These are phyloP conservation scores for Drosophila bifasciata DNA, from an alignment of 1,140 invertebrate species.

Conservation along the genomic window DNA sequence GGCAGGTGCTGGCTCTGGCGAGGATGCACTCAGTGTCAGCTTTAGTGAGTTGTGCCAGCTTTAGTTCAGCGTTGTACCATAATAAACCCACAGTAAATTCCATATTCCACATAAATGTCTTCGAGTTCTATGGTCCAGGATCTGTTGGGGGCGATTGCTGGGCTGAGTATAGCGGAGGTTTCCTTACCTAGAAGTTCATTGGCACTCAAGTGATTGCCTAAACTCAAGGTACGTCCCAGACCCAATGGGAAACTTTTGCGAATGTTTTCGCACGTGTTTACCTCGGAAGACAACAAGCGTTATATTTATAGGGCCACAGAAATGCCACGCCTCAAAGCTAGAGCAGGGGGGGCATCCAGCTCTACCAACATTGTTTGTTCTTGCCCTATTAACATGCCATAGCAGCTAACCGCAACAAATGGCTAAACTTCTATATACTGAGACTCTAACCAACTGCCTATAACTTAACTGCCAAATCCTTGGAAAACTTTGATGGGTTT, in stretches of 20 bases:
- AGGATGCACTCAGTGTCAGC: constrained; percentile 52
- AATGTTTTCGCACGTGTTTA: constrained; percentile 30
- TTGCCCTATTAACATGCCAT: constrained; percentile 24
- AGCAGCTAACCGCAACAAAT: constrained; percentile 8
- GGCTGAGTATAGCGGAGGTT: too few species aligned
- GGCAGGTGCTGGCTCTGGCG: constrained; percentile 24
- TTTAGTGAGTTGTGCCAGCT: constrained; percentile 66
- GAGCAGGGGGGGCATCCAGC: constrained; percentile 3
- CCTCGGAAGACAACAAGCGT: constrained; percentile 5
- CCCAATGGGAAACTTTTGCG: neutral
- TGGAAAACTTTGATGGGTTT: neutral
- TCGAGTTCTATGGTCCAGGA: too few species aligned
- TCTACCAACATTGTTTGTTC: neutral
- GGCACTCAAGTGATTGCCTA: constrained; percentile 4
- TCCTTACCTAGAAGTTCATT: constrained; percentile 11
- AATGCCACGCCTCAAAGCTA: neutral
- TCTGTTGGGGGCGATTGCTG: too few species aligned
- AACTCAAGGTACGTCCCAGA: constrained; percentile 9
- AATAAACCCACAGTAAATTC: neutral
- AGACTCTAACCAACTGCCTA: neutral
- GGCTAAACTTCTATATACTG: too few species aligned
- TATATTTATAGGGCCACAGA: constrained; percentile 13
- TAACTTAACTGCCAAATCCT: neutral
- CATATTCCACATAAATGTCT: neutral
- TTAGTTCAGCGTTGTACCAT: too few species aligned